Base-by-base conservation (phyloP, 2,797 vertebrate genomes). In the Lemur catta region DNA sequence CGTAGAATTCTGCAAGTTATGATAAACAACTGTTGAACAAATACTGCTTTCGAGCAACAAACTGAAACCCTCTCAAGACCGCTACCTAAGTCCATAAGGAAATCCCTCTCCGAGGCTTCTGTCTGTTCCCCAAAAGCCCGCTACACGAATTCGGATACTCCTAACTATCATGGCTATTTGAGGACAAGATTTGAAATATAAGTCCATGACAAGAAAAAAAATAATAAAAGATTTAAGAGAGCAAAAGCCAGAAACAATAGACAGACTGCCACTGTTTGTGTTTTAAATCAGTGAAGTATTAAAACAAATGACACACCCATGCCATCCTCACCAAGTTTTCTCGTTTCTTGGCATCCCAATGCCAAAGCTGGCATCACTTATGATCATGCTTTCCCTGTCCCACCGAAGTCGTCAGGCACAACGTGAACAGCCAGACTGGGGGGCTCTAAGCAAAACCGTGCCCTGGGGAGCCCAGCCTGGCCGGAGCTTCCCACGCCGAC, bases 261-360 rank as follows among this genome's bases (percentile, higher is more conserved):
- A 74, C 59, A 78, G 43, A n/a, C 79, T 67, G 84, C 65, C 57
- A 67, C 52, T 35, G 78, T 81, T 33, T 50, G 57, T 18, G 87
- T 71, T 84, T 96, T 72, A 63, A 86, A 63, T 93, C 48, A 4
- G 61, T 91, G 75, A 74, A 67, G 85, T 43, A 82, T 13, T 86
- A 78, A 93, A 96, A 95, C 55, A 87, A 89, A 94, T 76, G 67
- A 92, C 79, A 92, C 86, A 89, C 79, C 74, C 81, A 65, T 69
- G 84, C 61, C 94, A 89, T 59, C 41, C 67, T 91, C 75, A 38
- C 89, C 67, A 96, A 97, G 94, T 97, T 97, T 94, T 76, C 88
- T 88, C 78, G 67, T 89, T 95, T 95, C 91, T 78, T 80, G 89
- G 74, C 79, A 96, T 92, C 88, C 63, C 57, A 59, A 46, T 48